These are phyloP conservation scores for Smutsia gigantea DNA, from an alignment of 2,797 vertebrate genomes.

Conservation along the genomic window DNA sequence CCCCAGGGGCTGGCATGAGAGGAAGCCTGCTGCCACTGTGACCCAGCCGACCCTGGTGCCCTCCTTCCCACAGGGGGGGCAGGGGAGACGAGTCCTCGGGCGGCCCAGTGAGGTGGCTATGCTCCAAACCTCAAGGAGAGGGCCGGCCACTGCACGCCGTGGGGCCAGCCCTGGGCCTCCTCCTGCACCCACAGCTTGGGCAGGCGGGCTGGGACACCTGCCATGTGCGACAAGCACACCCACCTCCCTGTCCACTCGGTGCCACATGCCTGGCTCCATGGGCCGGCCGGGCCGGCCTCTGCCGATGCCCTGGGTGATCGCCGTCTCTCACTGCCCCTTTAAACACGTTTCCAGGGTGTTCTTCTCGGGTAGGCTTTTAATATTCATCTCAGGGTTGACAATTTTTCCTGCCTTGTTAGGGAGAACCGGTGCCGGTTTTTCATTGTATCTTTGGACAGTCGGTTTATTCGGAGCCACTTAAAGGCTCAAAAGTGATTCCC, in stretches of 20 bases:
- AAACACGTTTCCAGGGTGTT: constrained; percentile 45
- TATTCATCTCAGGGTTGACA: constrained; percentile 70
- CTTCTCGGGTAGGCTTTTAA: constrained; percentile 58
- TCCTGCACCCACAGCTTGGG: background rate
- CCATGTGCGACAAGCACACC: fast-evolving
- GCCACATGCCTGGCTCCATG: too few relatives aligned
- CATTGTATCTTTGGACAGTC: constrained; percentile 75
- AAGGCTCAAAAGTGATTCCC: constrained; percentile 83
- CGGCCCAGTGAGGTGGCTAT: fast-evolving
- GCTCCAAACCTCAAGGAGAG: background rate
- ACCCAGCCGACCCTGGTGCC: background rate
- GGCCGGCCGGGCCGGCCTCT: background rate
- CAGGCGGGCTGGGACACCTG: background rate
- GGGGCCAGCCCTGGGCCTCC: background rate
- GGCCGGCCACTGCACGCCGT: background rate
- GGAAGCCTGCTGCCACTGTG: background rate
- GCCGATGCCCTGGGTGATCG: background rate
- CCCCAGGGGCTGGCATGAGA: background rate
- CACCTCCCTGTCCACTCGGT: background rate
- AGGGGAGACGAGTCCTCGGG: fast-evolving
- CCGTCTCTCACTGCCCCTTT: constrained; percentile 1
- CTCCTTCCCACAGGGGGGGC: background rate
- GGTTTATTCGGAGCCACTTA: constrained; percentile 80
- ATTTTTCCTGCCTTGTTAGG: constrained; percentile 76
- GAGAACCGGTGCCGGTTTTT: constrained; percentile 59